These are phyloP conservation scores for Tenebrio molitor DNA, from an alignment of 1,140 invertebrate genomes.

Conservation along the genomic window DNA sequence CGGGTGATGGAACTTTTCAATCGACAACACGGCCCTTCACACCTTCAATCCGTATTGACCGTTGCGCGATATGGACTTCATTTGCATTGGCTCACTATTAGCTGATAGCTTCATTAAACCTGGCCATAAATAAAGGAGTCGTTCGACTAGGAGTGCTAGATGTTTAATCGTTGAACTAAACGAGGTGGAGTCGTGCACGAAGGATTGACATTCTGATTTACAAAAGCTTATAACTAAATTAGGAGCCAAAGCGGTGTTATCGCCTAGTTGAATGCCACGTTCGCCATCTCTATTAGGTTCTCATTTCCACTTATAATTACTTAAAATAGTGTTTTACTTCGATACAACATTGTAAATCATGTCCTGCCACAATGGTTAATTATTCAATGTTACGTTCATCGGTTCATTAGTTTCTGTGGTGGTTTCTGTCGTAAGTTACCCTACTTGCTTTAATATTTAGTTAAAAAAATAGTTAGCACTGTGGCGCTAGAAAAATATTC, in stretches of 20 bases:
- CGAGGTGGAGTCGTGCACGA: conserved; percentile 24
- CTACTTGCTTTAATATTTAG: too few species aligned
- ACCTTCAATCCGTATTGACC: conserved; percentile 41
- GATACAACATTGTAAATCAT: too few species aligned
- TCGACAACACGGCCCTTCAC: conserved; percentile 50
- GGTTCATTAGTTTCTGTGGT: too few species aligned
- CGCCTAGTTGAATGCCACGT: too few species aligned
- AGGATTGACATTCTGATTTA: conserved; percentile 28
- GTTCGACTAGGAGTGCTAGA: conserved; percentile 32
- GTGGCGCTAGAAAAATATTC: too few species aligned
- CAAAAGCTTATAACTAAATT: conserved; percentile 18
- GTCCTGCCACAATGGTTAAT: too few species aligned
- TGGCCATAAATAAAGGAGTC: conserved; percentile 48
- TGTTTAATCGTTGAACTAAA: conserved; percentile 30
- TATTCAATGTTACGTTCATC: too few species aligned
- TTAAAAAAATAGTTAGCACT: too few species aligned
- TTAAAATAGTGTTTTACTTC: too few species aligned
- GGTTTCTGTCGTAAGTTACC: too few species aligned
- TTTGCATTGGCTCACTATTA: conserved; percentile 50
- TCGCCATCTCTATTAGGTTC: too few species aligned
- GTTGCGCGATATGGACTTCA: conserved; percentile 29
- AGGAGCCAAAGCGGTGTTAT: not conserved
- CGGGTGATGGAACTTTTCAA: conserved; percentile 54
- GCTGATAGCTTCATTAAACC: conserved; percentile 50
- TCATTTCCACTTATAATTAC: too few species aligned